Base-by-base conservation (phyloP, 2,888 invertebrate species). In the Drepana falcataria region DNA sequence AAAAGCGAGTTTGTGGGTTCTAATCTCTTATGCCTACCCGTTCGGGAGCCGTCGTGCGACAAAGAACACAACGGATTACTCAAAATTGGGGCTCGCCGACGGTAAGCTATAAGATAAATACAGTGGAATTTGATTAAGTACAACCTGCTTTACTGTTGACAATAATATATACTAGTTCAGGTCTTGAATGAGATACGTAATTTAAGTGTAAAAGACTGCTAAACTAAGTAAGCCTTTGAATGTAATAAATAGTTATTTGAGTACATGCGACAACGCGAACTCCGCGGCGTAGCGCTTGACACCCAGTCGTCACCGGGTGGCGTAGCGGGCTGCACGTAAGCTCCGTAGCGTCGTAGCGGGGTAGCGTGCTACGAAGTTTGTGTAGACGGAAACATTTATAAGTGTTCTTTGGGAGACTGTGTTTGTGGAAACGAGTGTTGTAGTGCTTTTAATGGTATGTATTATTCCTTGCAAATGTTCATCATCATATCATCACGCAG, bases 321-420 rank as follows among this genome's bases (percentile, higher is more conserved):
- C 73, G 71, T 71, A 75, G 70, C 67, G 59, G 59, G 64, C 53
- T 60, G 61, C 75, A 77, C 77, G 77, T 73, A 66, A 63, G 48
- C 53, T 47, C 60, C 60, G 58, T 62, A 63, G 52, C 55, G 21
- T 47, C 49, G 52, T 55, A 54, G 53, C 47, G 58, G 37, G 55
- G 59, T 58, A 60, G 44, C 57, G 55, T 55, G 51, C 51, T 51
- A 51, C 51, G 51, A 51, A 51, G 51, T 51, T 49, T 41, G 51
- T 51, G 40, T 40, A 35, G 33, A 33, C 9, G 33, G 40, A 51
- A 51, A 21, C 40, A 40, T 40, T 41, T 51, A 21, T 1, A 49
- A 51, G 51, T 51, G 51, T 40, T 40, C 40, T 33, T 51, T 5
- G 40, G 21, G 21, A 49, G 40, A 40, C 21, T 40, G 51, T 51